Conservation (phyloP, 2,797 vertebrate genomes). For the Xenentodon cancila region DNA sequence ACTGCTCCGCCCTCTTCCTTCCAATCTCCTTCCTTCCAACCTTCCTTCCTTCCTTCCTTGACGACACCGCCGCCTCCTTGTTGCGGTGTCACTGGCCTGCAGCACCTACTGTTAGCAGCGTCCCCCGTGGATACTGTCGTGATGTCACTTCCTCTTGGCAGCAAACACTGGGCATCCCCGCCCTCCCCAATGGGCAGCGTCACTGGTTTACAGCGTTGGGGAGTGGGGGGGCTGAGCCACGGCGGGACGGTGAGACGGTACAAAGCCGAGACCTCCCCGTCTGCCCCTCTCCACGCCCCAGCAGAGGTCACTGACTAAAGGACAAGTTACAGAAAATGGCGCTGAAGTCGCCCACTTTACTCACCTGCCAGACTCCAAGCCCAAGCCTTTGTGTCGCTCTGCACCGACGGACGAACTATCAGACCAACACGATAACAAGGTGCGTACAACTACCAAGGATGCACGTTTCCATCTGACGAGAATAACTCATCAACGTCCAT, state of each 20-base stretch:
- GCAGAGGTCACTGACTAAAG: constrained; percentile 67
- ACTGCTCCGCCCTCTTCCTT: constrained; percentile 67
- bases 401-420: constrained; percentile 61
- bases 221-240: constrained; percentile 63
- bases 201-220: constrained; percentile 74
- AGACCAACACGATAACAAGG: constrained; percentile 52
- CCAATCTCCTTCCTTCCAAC: constrained; percentile 47
- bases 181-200: constrained; percentile 62
- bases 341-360: constrained; percentile 56
- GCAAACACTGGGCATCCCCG: constrained; percentile 69
- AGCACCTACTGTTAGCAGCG: constrained; percentile 69
- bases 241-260: constrained; percentile 61
- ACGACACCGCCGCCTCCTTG: constrained; percentile 57
- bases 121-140: constrained; percentile 76
- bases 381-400: constrained; percentile 72
- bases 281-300: constrained; percentile 70
- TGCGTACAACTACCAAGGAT: constrained; percentile 70
- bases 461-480: constrained; percentile 73
- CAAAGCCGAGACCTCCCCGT: constrained; percentile 60
- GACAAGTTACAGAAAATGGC: constrained; percentile 59
- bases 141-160: constrained; percentile 81
- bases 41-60: constrained; percentile 45
- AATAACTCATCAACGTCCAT: constrained; percentile 73
- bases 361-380: constrained; percentile 75
- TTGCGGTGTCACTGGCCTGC: constrained; percentile 61